phyloP scores from a whole-genome alignment of 2,113 vertebrate species.

The Tragelaphus scriptus region DNA sequence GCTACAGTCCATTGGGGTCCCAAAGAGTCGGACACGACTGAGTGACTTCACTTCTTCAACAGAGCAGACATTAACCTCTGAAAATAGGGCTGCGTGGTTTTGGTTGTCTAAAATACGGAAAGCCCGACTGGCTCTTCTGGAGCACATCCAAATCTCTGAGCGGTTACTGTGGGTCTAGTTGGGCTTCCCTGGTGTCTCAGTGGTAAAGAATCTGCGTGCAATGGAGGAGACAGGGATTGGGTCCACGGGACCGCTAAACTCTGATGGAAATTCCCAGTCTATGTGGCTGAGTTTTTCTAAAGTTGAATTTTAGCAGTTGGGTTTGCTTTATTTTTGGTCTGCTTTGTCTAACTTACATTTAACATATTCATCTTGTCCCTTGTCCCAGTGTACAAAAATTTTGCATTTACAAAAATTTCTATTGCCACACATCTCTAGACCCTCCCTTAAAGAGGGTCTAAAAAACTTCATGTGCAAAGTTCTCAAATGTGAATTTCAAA shows the following conservation, averaged over 20 bases:
- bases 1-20: neutral
- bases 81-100: neutral
- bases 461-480: neutral
- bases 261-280: neutral
- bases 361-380: neutral
- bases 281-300: neutral
- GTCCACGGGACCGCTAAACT: neutral
- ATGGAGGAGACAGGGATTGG: neutral
- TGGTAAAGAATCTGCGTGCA: neutral
- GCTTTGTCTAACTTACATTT: neutral
- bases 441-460: neutral
- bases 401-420: neutral
- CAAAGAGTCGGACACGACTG: neutral
- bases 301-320: neutral
- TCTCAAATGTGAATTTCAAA: neutral
- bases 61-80: neutral
- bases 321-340: neutral
- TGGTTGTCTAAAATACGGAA: neutral
- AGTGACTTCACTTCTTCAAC: neutral
- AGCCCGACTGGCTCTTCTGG: neutral
- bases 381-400: neutral
- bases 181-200: neutral
- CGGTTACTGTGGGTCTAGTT: neutral
- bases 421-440: neutral
- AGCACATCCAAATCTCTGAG: neutral